Conservation (phyloP, 2,113 vertebrate genomes). For the Antechinus stuartii region DNA sequence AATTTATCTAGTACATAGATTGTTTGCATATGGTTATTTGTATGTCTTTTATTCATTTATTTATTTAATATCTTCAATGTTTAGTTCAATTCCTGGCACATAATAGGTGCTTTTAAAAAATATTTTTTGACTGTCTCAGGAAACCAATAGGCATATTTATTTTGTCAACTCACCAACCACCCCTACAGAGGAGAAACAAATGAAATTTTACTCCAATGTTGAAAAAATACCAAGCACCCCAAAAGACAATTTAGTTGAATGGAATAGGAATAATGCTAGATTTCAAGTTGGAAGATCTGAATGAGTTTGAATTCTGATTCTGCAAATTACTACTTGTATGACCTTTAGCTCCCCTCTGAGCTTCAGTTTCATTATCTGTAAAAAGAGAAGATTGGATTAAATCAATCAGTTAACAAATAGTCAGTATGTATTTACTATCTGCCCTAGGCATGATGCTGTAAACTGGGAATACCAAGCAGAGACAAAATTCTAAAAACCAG, state of each 20-base stretch:
- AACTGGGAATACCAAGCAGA: background rate
- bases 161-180: background rate
- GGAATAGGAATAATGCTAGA: background rate
- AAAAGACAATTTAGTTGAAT: background rate
- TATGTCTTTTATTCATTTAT: background rate
- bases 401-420: background rate
- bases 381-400: background rate
- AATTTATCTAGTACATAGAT: background rate
- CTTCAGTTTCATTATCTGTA: background rate
- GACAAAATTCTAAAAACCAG: background rate
- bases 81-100: background rate
- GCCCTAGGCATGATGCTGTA: background rate
- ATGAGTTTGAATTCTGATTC: background rate
- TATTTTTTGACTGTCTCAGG: background rate
- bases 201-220: background rate
- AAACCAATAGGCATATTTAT: background rate
- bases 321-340: background rate
- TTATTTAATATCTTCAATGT: background rate
- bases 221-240: background rate
- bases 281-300: background rate
- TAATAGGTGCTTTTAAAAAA: background rate
- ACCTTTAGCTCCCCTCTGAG: background rate
- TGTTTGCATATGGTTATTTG: background rate
- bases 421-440: background rate
- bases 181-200: background rate